Base-by-base conservation (phyloP, 2,113 vertebrate genomes). In the Syrrhaptes paradoxus region DNA sequence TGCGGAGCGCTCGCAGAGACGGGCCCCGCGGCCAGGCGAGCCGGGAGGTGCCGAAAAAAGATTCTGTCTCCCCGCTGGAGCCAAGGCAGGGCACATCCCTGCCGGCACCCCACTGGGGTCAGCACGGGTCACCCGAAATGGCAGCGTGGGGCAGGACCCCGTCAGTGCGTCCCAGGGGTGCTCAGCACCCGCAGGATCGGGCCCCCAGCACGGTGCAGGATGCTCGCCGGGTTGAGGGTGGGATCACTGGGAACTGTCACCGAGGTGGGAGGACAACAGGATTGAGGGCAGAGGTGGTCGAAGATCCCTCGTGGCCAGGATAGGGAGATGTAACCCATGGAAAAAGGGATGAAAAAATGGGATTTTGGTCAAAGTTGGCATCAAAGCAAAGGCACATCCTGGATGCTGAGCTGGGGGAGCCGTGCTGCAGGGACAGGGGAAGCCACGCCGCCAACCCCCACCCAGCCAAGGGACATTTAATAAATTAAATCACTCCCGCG, bases 271-370 rank as follows among this genome's bases (percentile, higher is more conserved):
- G 61, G 14, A 10, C 12, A 15, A 16, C 2, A 0, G 0, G n/a
- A 45, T 0, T 6, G 63, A 65, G 32, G 10, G 26, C n/a, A 63
- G 45, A 43, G 48, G 17, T 13, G 57, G 49, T 0, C 3, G 3
- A n/a, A 77, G 41, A 13, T 18, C 28, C 11, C 6, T 41, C 25
- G 18, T 4, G 2, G 34, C 17, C 2, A 3, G 38, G 38, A 41
- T 0, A 3, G 20, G 41, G 11, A 71, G 43, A 36, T 9, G 12
- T 22, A 43, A 38, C 5, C 31, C 49, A 3, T 3, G 34, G 49
- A 2, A 65, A 90, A 91, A 89, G 12, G 32, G 38, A 32, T 0
- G 5, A 72, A 49, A 90, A 83, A 65, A 3, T 0, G 7, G 34
- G 62, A 68, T 72, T 94, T 88, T 19, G 43, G 57, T 22, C 3